Evolutionary conservation across 2,797 vertebrate genomes (phyloP).

Genomic region (Pantherophis vulpinus): DNA sequence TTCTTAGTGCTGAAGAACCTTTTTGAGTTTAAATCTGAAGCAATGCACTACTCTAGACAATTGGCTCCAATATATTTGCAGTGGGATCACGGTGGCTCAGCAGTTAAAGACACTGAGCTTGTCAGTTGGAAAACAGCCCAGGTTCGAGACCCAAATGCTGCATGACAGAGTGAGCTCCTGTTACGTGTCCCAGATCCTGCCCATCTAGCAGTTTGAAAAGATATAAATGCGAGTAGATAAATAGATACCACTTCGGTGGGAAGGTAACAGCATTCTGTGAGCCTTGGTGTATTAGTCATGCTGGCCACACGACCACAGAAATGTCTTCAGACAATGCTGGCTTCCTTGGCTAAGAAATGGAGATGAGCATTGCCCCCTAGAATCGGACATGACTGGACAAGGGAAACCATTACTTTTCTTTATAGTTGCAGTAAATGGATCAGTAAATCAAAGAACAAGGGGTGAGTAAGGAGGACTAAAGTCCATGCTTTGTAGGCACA

Average conservation of each 20-base stretch:
- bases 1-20: neutral
- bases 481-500: neutral
- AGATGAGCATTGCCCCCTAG: neutral
- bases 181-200: neutral
- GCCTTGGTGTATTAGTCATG: neutral
- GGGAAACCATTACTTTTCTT: neutral
- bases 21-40: neutral
- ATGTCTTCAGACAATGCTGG: neutral
- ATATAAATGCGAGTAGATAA: neutral
- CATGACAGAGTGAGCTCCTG: neutral
- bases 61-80: neutral
- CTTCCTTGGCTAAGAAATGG: neutral
- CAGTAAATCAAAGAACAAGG: neutral
- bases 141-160: neutral
- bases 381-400: neutral
- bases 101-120: neutral
- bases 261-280: neutral
- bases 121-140: neutral
- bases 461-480: neutral
- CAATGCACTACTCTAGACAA: neutral
- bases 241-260: neutral
- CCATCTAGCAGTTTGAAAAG: neutral
- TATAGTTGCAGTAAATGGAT: neutral
- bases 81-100: neutral
- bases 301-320: neutral